These are phyloP conservation scores for Notechis scutatus DNA, from an alignment of 2,113 vertebrate species.

Conservation along the genomic window DNA sequence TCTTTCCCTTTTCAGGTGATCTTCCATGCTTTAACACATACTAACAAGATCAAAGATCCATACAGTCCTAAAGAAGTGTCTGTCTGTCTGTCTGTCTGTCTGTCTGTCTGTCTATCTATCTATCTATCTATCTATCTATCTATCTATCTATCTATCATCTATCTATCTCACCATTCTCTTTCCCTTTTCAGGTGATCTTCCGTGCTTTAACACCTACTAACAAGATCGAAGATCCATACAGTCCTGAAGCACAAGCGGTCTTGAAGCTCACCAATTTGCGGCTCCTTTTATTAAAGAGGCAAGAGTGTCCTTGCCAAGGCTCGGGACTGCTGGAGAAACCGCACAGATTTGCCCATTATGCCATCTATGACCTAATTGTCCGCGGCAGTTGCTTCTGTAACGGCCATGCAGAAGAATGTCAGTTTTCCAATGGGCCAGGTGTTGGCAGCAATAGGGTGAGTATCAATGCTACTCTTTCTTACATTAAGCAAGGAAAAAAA, in stretches of 20 bases:
- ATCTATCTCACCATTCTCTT: not conserved
- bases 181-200: conserved; percentile 77
- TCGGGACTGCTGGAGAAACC: conserved; percentile 54
- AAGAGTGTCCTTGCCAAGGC: conserved; percentile 69
- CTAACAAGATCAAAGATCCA: conserved; percentile 71
- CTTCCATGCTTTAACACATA: conserved; percentile 73
- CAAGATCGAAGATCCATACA: conserved; percentile 77
- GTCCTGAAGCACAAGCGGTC: conserved; percentile 71
- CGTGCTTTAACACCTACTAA: conserved; percentile 73
- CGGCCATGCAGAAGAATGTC: conserved; percentile 83
- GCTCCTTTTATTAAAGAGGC: conserved; percentile 78
- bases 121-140: no score
- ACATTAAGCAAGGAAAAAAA: not conserved
- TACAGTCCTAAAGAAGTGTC: conserved; percentile 72
- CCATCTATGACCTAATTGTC: conserved; percentile 81
- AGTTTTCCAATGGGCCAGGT: conserved; percentile 51
- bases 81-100: no score
- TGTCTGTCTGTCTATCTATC: no score
- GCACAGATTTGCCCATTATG: conserved; percentile 72
- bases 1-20: conserved; percentile 73
- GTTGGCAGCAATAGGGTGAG: conserved; percentile 59
- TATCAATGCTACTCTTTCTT: not conserved
- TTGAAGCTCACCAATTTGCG: conserved; percentile 84
- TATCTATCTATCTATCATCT: no score
- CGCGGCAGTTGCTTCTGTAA: conserved; percentile 86